phyloP scores from a whole-genome alignment of 2,888 invertebrate species.

The Tachystola acroxantha region DNA sequence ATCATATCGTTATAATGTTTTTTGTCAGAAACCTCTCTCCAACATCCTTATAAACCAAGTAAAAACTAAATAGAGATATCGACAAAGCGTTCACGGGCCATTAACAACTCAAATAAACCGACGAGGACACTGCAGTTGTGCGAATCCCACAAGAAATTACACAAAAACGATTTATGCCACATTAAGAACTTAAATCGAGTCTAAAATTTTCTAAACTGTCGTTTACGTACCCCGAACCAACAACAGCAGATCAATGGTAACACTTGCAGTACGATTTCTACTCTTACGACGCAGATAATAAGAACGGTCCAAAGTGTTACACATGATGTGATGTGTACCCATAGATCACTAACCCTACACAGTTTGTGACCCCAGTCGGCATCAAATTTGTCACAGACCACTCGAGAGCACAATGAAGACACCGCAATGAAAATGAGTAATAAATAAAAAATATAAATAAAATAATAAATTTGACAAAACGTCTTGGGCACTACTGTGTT shows the following conservation, averaged over 20 bases:
- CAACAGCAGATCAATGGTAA: no score
- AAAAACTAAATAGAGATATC: no score
- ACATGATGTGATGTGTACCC: no score
- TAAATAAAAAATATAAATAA: slow-evolving; percentile 76
- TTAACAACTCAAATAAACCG: slow-evolving; percentile 44
- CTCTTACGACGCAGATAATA: no score
- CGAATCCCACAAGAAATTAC: slow-evolving; percentile 53
- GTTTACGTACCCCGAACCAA: slow-evolving; percentile 53
- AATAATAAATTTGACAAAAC: slow-evolving; percentile 78
- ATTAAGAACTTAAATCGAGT: slow-evolving; percentile 66
- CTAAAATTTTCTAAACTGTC: slow-evolving; percentile 69
- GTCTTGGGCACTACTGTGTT: slow-evolving; percentile 73
- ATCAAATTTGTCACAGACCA: slow-evolving; percentile 78
- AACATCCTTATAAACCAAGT: no score
- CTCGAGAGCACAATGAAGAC: slow-evolving; percentile 65
- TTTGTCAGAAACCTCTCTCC: no score
- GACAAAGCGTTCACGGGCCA: slow-evolving; percentile 52
- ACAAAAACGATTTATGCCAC: slow-evolving; percentile 58
- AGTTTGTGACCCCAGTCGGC: slow-evolving; percentile 67
- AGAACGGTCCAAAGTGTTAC: no score
- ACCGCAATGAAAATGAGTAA: slow-evolving; percentile 59
- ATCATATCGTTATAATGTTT: no score
- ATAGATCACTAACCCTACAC: slow-evolving; percentile 60
- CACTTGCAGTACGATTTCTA: no score
- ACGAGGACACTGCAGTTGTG: slow-evolving; percentile 32